Evolutionary conservation across 2,888 invertebrate species (phyloP).

Genomic region (Drosophila falleni): DNA sequence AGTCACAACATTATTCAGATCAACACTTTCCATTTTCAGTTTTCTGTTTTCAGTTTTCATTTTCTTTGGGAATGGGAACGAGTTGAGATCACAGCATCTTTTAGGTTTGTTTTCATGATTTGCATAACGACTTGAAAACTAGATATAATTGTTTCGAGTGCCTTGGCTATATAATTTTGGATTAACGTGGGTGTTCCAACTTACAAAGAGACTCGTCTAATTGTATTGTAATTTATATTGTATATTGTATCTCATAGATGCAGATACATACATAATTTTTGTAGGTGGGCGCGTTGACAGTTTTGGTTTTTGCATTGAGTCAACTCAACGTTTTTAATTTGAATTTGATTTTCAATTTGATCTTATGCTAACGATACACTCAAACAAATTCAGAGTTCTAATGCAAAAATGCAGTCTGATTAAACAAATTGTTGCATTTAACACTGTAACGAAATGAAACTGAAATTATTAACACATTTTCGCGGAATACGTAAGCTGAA

Average conservation of each 20-base stretch:
- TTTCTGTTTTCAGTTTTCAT: conserved; percentile 25
- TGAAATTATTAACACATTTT: conserved; percentile 8
- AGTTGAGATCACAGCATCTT: conserved; percentile 53
- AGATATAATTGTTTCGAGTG: conserved; percentile 32
- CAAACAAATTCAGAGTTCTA: conserved; percentile 3
- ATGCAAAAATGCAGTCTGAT: neutral
- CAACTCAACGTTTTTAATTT: conserved; percentile 27
- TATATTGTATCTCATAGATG: conserved; percentile 56
- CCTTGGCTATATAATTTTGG: conserved; percentile 51
- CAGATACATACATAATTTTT: conserved; percentile 44
- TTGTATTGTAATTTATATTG: conserved; percentile 44
- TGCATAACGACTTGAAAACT: conserved; percentile 58
- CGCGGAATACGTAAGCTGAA: conserved; percentile 1
- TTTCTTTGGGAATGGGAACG: conserved; percentile 43
- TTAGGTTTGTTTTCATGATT: conserved; percentile 33
- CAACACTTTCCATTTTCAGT: conserved; percentile 51
- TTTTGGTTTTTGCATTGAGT: conserved; percentile 36
- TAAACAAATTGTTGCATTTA: neutral
- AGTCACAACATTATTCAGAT: conserved; percentile 1
- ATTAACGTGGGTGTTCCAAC: conserved; percentile 51
- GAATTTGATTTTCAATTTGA: conserved; percentile 35
- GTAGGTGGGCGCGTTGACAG: conserved; percentile 58
- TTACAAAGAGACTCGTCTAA: conserved; percentile 31
- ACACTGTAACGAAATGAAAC: neutral
- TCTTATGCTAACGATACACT: conserved; percentile 50